Evolutionary conservation across 2,113 vertebrate genomes (phyloP).

Genomic region (Choloepus hoffmanni): DNA sequence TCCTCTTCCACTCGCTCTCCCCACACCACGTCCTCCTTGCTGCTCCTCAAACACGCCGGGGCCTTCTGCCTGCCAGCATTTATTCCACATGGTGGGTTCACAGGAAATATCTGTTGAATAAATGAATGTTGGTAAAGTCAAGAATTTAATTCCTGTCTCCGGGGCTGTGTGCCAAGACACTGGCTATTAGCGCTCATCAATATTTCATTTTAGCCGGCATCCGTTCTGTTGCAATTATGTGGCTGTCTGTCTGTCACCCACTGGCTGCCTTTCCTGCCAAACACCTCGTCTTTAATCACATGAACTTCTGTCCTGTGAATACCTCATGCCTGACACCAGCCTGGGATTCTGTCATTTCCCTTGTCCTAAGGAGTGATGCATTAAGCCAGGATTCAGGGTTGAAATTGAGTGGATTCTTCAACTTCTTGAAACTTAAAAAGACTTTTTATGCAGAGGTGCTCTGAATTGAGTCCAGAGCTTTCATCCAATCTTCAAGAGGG

Average conservation of each 20-base stretch:
- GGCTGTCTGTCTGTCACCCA: background rate
- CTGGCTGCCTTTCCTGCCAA: constrained; percentile 27
- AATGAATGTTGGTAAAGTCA: background rate
- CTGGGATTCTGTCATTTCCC: background rate
- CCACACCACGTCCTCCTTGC: accelerated
- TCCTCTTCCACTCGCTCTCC: background rate
- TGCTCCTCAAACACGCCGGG: background rate
- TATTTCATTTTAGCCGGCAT: background rate
- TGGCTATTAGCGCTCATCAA: background rate
- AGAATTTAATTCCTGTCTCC: background rate
- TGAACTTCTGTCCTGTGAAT: background rate
- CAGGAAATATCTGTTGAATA: background rate
- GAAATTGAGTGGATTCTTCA: background rate
- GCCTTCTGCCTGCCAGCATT: background rate
- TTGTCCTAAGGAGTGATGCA: background rate
- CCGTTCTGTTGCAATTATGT: background rate
- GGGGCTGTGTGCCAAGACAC: background rate
- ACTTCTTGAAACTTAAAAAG: background rate
- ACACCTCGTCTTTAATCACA: background rate
- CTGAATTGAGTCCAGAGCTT: background rate
- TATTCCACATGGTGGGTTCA: background rate
- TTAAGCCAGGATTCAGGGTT: background rate
- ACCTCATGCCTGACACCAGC: background rate
- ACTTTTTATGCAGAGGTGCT: background rate
- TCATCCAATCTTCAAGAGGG: background rate